Base-by-base conservation (phyloP, 1,140 invertebrate species). In the Aphidius gifuensis region DNA sequence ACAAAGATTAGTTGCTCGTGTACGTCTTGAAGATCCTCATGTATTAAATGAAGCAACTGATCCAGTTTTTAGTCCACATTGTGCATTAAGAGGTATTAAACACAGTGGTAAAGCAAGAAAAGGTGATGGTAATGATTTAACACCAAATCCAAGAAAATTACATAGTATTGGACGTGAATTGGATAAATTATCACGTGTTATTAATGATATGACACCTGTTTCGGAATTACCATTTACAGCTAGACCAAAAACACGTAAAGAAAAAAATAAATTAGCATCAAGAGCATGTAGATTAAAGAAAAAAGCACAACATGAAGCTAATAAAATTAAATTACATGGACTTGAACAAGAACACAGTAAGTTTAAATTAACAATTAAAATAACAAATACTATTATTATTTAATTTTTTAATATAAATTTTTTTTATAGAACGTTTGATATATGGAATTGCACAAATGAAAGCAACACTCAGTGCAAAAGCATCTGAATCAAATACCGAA, bases 181-280 rank as follows among this genome's bases (percentile, higher is more conserved):
- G 67, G 91, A 96, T 70, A 94, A 94, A 78, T 84, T 98, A 46
- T 92, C 92, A 58, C 87, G 89, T 71, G 87, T 92, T 48, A 98
- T 98, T 64, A 97, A 95, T 73, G 93, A 96, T 69, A 95, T 98
- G 91, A 94, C 94, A 43, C 94, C 95, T 11, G 92, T 96, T 5
- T 93, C 91, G 69, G 95, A 98, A 75, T 81, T 97, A 69, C 94
- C 96, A 23, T 92, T 93, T 70, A 92, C 90, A 71, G 88, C 90
- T 3, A 83, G 94, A 66, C 92, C 92, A 4, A 96, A 94, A 77
- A 94, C 94, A 6, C 86, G 95, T 32, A 97, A 97, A 79, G 96
- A 99, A 79, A 99, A 98, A 74, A 99, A 99, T 77, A 98, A 99
- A 83, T 82, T 98, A 38, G 96, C 96, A 6, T 98, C 96, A 0